Evolutionary conservation across 2,888 invertebrate species (phyloP).

Genomic region (Adineta ricciae): DNA sequence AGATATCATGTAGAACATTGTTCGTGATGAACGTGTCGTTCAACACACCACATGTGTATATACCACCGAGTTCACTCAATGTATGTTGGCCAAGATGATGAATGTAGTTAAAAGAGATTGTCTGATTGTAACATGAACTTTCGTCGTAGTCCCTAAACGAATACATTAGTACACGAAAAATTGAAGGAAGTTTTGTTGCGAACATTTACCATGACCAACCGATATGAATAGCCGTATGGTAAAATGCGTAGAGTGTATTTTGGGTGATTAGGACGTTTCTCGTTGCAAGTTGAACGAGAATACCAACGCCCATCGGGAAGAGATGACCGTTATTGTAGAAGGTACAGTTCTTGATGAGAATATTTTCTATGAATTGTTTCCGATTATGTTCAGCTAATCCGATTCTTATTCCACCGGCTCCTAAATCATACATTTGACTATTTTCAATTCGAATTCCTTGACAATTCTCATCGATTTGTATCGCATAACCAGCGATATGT

Average conservation of each 20-base stretch:
- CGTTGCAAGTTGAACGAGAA: background rate
- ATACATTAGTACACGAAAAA: background rate
- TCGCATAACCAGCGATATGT: constrained; percentile 7
- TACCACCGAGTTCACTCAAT: background rate
- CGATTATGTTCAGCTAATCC: background rate
- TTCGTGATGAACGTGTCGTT: background rate
- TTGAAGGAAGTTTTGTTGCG: too few relatives aligned
- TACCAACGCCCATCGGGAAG: constrained; percentile 2
- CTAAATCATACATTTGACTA: constrained; percentile 10
- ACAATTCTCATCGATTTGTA: background rate
- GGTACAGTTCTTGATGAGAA: background rate
- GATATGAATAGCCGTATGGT: background rate
- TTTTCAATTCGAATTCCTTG: background rate
- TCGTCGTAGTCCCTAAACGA: background rate
- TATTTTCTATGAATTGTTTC: background rate
- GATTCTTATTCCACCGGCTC: background rate
- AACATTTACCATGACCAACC: constrained; percentile 20
- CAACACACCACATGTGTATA: background rate
- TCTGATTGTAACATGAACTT: background rate
- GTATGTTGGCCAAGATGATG: background rate
- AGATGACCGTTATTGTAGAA: background rate
- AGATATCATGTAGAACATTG: constrained; percentile 4
- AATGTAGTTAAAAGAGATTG: background rate
- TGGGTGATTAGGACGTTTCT: background rate
- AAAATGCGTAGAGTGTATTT: background rate